These are phyloP conservation scores for Phyllostomus discolor DNA, from an alignment of 2,113 vertebrate species.

Conservation along the genomic window DNA sequence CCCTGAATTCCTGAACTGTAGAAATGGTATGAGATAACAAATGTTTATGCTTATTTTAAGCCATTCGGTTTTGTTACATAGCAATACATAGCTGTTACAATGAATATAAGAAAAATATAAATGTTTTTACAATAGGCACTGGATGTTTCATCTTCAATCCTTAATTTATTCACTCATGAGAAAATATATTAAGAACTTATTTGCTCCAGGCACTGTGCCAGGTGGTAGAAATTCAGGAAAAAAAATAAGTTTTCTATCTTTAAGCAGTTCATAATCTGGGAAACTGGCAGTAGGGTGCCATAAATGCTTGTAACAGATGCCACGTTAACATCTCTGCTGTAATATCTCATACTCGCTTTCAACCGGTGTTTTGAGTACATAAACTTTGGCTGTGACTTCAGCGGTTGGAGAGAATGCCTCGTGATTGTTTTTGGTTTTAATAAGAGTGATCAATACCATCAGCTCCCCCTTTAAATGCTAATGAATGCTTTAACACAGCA, in stretches of 20 bases:
- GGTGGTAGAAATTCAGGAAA: neutral
- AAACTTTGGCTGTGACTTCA: conserved; percentile 60
- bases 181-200: neutral
- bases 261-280: neutral
- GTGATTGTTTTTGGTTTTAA: conserved; percentile 77
- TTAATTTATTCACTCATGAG: neutral
- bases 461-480: conserved; percentile 81
- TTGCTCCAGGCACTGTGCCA: neutral
- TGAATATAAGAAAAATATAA: neutral
- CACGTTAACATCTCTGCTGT: neutral
- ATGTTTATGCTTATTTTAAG: neutral
- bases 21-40: neutral
- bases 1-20: neutral
- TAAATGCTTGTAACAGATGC: neutral
- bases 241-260: neutral
- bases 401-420: conserved; percentile 57
- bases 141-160: neutral
- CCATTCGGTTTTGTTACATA: neutral
- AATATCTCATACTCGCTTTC: neutral
- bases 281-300: neutral
- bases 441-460: conserved; percentile 79
- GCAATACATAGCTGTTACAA: neutral
- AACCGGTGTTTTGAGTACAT: neutral
- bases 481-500: conserved; percentile 79
- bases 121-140: neutral